phyloP scores from a whole-genome alignment of 2,888 invertebrate species.

The Nomada hirtipes region DNA sequence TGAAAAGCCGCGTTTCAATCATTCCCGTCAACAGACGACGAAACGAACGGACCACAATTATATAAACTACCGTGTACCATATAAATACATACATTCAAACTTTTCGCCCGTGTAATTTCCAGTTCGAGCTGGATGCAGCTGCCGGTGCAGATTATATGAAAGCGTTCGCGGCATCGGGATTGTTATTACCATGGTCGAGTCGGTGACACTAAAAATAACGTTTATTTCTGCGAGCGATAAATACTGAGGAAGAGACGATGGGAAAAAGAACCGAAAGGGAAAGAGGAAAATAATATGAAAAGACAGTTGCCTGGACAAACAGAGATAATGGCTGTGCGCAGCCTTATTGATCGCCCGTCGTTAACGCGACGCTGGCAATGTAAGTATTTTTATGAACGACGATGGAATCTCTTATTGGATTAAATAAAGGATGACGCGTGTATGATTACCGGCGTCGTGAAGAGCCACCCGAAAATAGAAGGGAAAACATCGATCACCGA shows the following conservation, averaged over 20 bases:
- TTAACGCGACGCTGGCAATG: constrained; percentile 11
- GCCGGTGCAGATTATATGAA: constrained; percentile 34
- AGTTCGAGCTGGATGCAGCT: neutral
- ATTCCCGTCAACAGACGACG: neutral
- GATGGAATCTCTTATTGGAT: neutral
- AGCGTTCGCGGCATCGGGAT: constrained; percentile 19
- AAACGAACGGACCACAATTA: constrained; percentile 21
- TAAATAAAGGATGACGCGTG: neutral
- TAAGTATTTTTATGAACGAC: constrained; percentile 29
- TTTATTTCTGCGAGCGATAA: constrained; percentile 36
- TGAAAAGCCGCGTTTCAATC: constrained; percentile 42
- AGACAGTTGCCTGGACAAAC: constrained; percentile 38
- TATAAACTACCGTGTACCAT: constrained; percentile 14
- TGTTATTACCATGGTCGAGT: constrained; percentile 29
- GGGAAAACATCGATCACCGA: neutral
- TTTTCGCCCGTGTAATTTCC: constrained; percentile 25
- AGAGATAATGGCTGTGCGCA: constrained; percentile 32
- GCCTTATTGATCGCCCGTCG: constrained; percentile 39
- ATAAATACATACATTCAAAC: constrained; percentile 1
- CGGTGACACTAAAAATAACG: constrained; percentile 45
- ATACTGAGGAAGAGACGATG: constrained; percentile 19
- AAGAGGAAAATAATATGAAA: constrained; percentile 8
- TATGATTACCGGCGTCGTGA: neutral
- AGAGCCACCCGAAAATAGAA: neutral
- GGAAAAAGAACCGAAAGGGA: neutral